A percentile compares a stretch with the other conserved stretches of the same genome.
phyloP scores from a whole-genome alignment of 1,140 invertebrate species.

The Atta texana region DNA sequence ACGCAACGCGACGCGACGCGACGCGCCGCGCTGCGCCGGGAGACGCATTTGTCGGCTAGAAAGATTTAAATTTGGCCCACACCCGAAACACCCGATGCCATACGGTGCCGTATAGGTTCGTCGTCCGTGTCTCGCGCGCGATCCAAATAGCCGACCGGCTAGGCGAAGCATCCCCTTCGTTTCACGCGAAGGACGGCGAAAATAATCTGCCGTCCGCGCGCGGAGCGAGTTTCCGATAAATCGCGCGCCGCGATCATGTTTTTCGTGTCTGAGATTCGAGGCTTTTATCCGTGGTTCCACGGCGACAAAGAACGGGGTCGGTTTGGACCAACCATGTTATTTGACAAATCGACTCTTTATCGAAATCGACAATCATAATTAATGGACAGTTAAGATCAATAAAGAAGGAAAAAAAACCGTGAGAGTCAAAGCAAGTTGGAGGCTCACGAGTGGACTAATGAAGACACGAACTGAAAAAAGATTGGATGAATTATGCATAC shows the following conservation, averaged over 20 bases:
- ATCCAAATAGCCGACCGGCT: conserved; percentile 59
- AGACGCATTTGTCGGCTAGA: conserved; percentile 26
- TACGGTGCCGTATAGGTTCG: conserved; percentile 41
- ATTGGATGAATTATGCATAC: not conserved
- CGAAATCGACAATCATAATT: not conserved
- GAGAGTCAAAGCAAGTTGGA: not conserved
- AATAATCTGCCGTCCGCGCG: conserved; percentile 45
- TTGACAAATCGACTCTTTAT: not conserved
- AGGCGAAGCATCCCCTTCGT: conserved; percentile 36
- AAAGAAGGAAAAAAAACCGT: not conserved
- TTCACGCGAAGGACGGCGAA: conserved; percentile 52
- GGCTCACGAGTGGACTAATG: not conserved
- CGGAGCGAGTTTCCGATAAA: conserved; percentile 41
- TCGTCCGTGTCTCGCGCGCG: conserved; percentile 57
- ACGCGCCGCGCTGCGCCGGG: not conserved
- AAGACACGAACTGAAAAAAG: not conserved
- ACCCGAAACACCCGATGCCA: conserved; percentile 19
- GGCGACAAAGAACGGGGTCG: not conserved
- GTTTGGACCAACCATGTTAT: not conserved
- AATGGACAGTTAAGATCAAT: not conserved
- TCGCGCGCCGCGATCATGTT: not conserved
- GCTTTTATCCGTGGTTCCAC: not conserved
- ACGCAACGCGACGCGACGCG: not conserved
- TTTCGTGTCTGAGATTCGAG: not conserved
- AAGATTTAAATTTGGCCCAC: conserved; percentile 71